Conservation (phyloP, 1,140 invertebrate species). For the Rhopalosiphum padi region DNA sequence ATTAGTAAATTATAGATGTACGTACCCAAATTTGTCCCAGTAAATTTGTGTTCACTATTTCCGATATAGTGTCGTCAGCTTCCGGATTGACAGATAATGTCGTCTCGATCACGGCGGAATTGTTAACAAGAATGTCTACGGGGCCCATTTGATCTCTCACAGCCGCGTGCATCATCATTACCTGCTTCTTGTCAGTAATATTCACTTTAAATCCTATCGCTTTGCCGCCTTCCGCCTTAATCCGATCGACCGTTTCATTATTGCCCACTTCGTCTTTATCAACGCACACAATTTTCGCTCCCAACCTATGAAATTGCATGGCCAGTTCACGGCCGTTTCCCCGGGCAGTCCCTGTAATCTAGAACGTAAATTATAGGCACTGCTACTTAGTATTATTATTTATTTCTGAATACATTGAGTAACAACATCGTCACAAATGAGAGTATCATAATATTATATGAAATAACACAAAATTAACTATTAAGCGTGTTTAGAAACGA, state of each 20-base stretch:
- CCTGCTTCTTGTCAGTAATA: constrained; percentile 61
- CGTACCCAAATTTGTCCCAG: background rate
- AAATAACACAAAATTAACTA: background rate
- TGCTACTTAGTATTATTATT: background rate
- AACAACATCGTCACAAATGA: background rate
- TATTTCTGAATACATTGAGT: background rate
- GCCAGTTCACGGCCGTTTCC: constrained; percentile 89
- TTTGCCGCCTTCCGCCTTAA: constrained; percentile 65
- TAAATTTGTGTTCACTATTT: constrained; percentile 7
- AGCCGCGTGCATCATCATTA: background rate
- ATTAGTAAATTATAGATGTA: background rate
- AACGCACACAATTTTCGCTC: constrained; percentile 82
- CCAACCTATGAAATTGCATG: constrained; percentile 76
- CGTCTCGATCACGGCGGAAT: constrained; percentile 32
- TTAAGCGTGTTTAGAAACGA: background rate
- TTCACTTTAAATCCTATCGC: constrained; percentile 67
- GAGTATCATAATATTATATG: background rate
- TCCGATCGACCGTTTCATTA: constrained; percentile 70
- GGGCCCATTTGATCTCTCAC: background rate
- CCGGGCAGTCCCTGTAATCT: constrained; percentile 86
- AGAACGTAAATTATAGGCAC: background rate
- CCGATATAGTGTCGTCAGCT: background rate
- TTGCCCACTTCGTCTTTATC: constrained; percentile 82
- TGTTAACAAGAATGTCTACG: constrained; percentile 56
- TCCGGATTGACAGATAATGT: background rate